Conservation (phyloP, 1,140 invertebrate species). For the Leptopilina clavipes region DNA sequence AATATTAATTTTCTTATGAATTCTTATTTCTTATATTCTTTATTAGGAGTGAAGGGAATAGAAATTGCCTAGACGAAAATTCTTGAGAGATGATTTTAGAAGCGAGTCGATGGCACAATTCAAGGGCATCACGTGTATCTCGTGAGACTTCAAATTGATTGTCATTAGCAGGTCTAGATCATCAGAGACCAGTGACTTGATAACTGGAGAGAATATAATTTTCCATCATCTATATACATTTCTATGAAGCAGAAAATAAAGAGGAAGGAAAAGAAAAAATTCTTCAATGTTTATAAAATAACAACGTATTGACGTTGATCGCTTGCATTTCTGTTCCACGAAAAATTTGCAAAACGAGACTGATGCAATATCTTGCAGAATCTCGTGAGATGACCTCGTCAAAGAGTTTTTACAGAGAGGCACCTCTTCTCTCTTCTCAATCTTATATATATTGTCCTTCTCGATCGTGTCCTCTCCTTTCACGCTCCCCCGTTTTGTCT, state of each 20-base stretch:
- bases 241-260: not conserved
- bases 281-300: not conserved
- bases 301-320: not conserved
- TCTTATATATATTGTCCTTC: conserved; percentile 16
- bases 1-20: no score
- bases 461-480: not conserved
- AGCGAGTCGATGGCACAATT: not conserved
- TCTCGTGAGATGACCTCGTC: conserved; percentile 51
- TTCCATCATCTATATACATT: no score
- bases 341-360: conserved; percentile 35
- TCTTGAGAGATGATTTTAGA: not conserved
- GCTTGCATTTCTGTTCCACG: not conserved
- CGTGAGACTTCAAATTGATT: conserved; percentile 2
- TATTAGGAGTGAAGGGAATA: not conserved
- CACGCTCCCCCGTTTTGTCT: conserved; percentile 1
- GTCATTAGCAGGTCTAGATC: conserved; percentile 13
- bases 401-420: not conserved
- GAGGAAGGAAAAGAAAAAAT: not conserved
- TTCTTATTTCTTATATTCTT: no score
- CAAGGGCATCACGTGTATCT: conserved; percentile 22
- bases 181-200: not conserved
- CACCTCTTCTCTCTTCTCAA: conserved; percentile 39
- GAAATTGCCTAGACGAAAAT: not conserved
- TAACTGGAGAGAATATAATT: not conserved
- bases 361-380: conserved; percentile 57